Base-by-base conservation (phyloP, 2,888 invertebrate genomes). In the Lithophane semibrunnea region DNA sequence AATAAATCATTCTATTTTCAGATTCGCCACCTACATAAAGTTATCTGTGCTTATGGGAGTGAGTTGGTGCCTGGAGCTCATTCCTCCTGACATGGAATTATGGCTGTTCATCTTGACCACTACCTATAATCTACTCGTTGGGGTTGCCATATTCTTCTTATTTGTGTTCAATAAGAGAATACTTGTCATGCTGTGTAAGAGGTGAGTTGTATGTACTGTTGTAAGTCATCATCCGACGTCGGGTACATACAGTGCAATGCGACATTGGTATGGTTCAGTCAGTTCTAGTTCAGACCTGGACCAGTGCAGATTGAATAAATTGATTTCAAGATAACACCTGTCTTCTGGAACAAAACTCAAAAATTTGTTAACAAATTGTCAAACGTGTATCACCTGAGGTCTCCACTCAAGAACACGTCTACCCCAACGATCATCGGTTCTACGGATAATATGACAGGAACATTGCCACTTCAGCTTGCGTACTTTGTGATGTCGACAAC, bases 31-130 rank as follows among this genome's bases (percentile, higher is more conserved):
- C 3, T 92, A 90, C 79, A 49, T 92, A 10, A 93, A 90, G 67
- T 73, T 93, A 18, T 91, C 89, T 1, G 73, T 90, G 3, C 52
- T 92, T 13, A 93, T 91, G 91, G 94, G 94, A 0, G 78, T 92
- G 3, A 87, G 85, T 42, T 94, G 93, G 93, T 49, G 90, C 2
- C 47, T 93, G 5, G 92, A 93, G 44, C 52, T 91, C 1, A 0
- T 87, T 7, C 83, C 65, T 3, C 77, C 64, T 16, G 0, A 52
- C 4, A 63, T 44, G 2, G 0, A 83, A 0, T 10, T 79, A 0
- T 82, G 77, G 79, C 10, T 86, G 21, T 85, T 75, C 52, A 74
- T 87, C n/a, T 37, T 90, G 5, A 56, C 86, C 0, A 88, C 84
- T 49, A 29, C 73, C 0, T 92, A 90, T 84, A 92, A 92, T 73